phyloP scores from a whole-genome alignment of 2,113 vertebrate species.

The Muscicapa adusta region DNA sequence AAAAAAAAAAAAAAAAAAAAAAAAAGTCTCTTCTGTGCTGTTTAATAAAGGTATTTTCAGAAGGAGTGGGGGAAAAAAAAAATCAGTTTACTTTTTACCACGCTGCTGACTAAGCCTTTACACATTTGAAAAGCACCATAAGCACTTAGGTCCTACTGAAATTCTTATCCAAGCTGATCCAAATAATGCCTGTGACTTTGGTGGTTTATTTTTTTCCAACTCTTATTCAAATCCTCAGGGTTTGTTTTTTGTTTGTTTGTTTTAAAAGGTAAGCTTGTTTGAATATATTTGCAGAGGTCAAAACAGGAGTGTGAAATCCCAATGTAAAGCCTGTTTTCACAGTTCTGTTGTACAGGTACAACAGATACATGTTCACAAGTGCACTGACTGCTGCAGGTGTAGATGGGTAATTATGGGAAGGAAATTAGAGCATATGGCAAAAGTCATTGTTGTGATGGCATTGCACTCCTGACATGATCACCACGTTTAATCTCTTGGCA shows the following conservation, averaged over 20 bases:
- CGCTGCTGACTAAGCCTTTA: background rate
- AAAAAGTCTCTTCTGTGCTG: rapidly evolving
- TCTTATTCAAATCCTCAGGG: background rate
- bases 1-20: background rate
- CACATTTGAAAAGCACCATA: background rate
- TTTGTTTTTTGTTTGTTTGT: background rate
- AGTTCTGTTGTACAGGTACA: background rate
- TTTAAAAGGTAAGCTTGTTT: background rate
- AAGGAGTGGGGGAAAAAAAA: background rate
- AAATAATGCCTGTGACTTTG: background rate
- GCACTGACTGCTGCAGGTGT: background rate
- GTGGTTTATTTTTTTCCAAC: background rate
- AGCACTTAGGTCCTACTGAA: background rate
- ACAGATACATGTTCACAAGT: background rate
- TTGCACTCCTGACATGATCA: background rate
- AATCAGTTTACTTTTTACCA: background rate
- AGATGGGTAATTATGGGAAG: background rate
- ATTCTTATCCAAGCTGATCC: background rate
- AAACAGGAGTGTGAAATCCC: background rate
- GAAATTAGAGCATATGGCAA: background rate
- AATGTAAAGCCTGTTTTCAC: background rate
- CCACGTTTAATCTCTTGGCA: background rate
- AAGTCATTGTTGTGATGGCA: background rate
- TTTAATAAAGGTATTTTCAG: background rate
- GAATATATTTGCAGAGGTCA: background rate